These are phyloP conservation scores for Epicampocera succincta DNA, from an alignment of 2,888 invertebrate genomes.

Conservation along the genomic window DNA sequence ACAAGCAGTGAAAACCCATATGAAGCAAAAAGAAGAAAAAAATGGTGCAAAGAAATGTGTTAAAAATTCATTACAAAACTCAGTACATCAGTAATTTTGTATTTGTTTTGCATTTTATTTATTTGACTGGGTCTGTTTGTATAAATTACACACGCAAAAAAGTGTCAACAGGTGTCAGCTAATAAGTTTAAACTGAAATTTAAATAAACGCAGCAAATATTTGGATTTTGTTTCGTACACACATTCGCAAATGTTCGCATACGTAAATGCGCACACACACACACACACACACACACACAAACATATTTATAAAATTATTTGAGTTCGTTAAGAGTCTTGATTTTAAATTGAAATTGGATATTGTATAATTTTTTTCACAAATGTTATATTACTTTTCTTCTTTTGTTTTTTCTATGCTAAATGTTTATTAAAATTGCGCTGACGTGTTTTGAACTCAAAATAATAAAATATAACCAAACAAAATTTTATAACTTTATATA, in stretches of 20 bases:
- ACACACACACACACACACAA: neutral
- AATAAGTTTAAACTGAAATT: slow-evolving; percentile 48
- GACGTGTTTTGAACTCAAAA: slow-evolving; percentile 14
- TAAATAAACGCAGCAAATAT: slow-evolving; percentile 8
- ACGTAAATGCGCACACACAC: neutral
- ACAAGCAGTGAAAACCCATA: slow-evolving; percentile 11
- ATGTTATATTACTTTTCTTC: neutral
- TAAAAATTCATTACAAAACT: slow-evolving; percentile 66
- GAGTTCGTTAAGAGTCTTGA: neutral
- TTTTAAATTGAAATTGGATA: slow-evolving; percentile 39
- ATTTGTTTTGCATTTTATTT: slow-evolving; percentile 45
- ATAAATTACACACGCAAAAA: slow-evolving; percentile 62
- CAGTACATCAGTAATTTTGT: slow-evolving; percentile 51
- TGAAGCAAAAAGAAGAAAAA: neutral
- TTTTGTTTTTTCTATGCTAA: slow-evolving; percentile 16
- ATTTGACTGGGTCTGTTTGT: slow-evolving; percentile 45
- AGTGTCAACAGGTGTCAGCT: slow-evolving; percentile 71
- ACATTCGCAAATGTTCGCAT: no score
- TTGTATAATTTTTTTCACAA: neutral
- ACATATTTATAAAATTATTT: neutral
- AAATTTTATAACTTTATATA: no score
- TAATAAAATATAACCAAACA: no score
- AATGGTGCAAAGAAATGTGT: slow-evolving; percentile 48
- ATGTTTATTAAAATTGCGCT: slow-evolving; percentile 24
- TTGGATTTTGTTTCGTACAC: neutral